Percentiles rank a stretch among this genome's conserved stretches.
These are phyloP conservation scores for Yponomeuta malinellus DNA, from an alignment of 2,888 invertebrate species.

Conservation along the genomic window DNA sequence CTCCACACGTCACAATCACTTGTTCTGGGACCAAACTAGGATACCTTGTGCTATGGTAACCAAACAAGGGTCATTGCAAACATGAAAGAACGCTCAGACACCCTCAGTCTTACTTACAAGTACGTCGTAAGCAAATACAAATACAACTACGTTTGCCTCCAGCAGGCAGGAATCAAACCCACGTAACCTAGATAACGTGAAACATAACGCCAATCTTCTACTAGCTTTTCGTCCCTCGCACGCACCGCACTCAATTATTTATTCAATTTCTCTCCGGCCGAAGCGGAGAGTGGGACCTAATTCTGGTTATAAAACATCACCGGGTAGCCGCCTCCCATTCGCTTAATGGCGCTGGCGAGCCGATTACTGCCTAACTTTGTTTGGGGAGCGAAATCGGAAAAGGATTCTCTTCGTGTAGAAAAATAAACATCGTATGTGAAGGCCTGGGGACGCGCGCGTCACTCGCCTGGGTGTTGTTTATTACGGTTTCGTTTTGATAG, in stretches of 20 bases:
- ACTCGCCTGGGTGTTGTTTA: not conserved
- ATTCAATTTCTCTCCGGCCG: not conserved
- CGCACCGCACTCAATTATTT: not conserved
- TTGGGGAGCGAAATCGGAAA: not conserved
- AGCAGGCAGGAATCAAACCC: too few species aligned
- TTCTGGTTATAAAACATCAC: not conserved
- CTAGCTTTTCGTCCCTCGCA: not conserved
- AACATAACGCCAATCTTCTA: not conserved
- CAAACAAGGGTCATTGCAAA: too few species aligned
- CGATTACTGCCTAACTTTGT: not conserved
- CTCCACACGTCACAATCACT: too few species aligned
- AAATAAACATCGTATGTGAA: not conserved
- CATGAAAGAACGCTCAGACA: too few species aligned
- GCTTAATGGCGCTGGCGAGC: not conserved
- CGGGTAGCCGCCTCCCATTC: not conserved
- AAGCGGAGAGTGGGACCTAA: not conserved
- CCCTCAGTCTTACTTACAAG: too few species aligned
- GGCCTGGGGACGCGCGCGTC: not conserved
- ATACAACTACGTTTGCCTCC: too few species aligned
- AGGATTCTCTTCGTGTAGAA: not conserved
- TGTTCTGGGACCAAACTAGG: too few species aligned
- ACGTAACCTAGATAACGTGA: not conserved
- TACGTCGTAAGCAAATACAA: too few species aligned
- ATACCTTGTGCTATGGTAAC: too few species aligned
- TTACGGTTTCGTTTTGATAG: too few species aligned